phyloP scores from a whole-genome alignment of 2,113 vertebrate genomes.

The Cariama cristata region DNA sequence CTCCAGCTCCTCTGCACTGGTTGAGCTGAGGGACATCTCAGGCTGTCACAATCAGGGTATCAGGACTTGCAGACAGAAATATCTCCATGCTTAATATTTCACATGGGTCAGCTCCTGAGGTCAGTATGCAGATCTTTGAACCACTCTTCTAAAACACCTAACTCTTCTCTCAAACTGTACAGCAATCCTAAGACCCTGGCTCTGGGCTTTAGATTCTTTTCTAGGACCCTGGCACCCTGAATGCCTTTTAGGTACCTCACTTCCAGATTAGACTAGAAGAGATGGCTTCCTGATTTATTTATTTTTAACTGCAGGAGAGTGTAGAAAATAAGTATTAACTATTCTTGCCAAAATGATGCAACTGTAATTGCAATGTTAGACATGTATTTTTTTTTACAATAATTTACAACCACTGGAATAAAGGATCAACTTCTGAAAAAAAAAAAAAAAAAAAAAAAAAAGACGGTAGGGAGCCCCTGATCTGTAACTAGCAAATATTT shows the following conservation, averaged over 20 bases:
- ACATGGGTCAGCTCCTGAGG: not conserved
- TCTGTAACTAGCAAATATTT: not conserved
- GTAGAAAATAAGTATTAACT: not conserved
- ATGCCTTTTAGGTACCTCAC: not conserved
- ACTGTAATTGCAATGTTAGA: not conserved
- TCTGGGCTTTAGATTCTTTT: not conserved
- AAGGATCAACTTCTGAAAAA: not conserved
- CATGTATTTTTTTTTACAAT: not conserved
- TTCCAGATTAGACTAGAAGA: not conserved
- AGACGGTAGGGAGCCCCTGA: not conserved
- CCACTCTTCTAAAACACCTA: not conserved
- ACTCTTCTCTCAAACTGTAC: not conserved
- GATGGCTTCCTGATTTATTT: not conserved
- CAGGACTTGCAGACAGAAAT: not conserved
- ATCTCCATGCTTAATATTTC: not conserved
- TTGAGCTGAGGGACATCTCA: not conserved
- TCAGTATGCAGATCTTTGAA: not conserved
- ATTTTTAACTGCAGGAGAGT: not conserved
- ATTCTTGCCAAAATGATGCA: not conserved
- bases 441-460: not conserved
- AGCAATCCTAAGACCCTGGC: not conserved
- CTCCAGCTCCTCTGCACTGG: not conserved
- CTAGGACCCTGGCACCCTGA: not conserved
- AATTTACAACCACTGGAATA: not conserved
- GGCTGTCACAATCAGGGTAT: not conserved